A percentile compares a stretch with the other conserved stretches of the same genome.
phyloP scores from a whole-genome alignment of 2,888 invertebrate genomes.

The Dioctria rufipes region DNA sequence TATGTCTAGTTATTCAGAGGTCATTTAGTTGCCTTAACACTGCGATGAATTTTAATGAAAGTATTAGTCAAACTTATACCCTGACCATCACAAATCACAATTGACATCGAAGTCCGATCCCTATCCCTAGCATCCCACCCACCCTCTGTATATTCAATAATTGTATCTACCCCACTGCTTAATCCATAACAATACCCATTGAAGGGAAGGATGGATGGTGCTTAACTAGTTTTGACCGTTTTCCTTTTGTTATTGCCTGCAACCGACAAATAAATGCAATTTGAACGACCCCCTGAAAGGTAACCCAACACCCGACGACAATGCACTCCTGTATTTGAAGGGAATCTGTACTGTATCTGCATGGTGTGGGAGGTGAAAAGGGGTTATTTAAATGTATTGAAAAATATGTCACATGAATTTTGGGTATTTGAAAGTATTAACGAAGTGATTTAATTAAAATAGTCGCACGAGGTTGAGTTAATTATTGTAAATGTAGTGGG shows the following conservation, averaged over 20 bases:
- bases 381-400: background rate
- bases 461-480: background rate
- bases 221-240: slow-evolving; percentile 47
- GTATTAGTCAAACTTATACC: slow-evolving; percentile 43
- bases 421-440: slow-evolving; percentile 20
- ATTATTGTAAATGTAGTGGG: background rate
- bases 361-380: background rate
- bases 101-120: slow-evolving; percentile 19
- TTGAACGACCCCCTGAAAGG: slow-evolving; percentile 27
- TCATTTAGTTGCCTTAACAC: slow-evolving; percentile 8
- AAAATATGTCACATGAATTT: slow-evolving; percentile 24
- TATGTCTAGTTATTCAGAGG: background rate
- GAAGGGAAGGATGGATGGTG: slow-evolving; percentile 4
- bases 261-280: slow-evolving; percentile 49
- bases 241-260: slow-evolving; percentile 46
- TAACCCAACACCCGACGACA: background rate
- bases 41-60: slow-evolving; percentile 50
- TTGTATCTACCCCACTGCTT: slow-evolving; percentile 19
- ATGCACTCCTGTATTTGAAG: background rate
- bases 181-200: slow-evolving; percentile 4
- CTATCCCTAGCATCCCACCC: background rate
- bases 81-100: slow-evolving; percentile 40
- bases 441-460: slow-evolving; percentile 33
- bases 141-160: background rate
- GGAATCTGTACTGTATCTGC: no score